Base-by-base conservation (phyloP, 2,888 invertebrate genomes). In the Ochropleura leucogaster region DNA sequence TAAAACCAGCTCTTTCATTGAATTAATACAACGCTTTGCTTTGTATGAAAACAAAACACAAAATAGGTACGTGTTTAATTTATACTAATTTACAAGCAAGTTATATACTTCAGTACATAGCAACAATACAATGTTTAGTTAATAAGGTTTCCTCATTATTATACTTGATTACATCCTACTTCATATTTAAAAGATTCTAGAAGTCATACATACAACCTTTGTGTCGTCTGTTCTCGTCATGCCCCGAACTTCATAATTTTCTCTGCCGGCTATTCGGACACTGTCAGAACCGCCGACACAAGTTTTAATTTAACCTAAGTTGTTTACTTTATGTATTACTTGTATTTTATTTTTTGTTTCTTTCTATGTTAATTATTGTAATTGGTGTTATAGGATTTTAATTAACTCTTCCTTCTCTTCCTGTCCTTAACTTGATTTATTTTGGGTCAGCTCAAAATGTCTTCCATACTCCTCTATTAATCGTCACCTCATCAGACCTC, bases 151-250 rank as follows among this genome's bases (percentile, higher is more conserved):
- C 49, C 42, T 66, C 65, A 73, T 57, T 68, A 8, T 44, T 49
- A 70, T 60, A 9, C n/a, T 68, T 80, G 16, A 65, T 65, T 10
- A 68, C 51, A 79, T 79, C 73, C 80, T 49, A 55, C 20, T 30
- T 57, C 51, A 30, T 46, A 68, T 42, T 30, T 16, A 20, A 74
- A 0, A 49, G 18, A 44, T 60, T 62, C 20, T 46, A 47, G 51
- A 51, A 64, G 20, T 10, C 12, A 44, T 74, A 5, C 53, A 77
- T 46, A 5, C 53, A 77, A 40, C 14, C 12, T n/a, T 7, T 42
- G n/a, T 10, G 44, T 40, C 20, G 12, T 12, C 20, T n/a, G 1
- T 30, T 30, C 30, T 30, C 3, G 30, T 30, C 30, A 30, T 30
- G 30, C 30, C 30, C 30, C 30, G 30, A 30, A 30, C 30, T 30